Base-by-base conservation (phyloP, 2,888 invertebrate genomes). In the Papilio demoleus region DNA sequence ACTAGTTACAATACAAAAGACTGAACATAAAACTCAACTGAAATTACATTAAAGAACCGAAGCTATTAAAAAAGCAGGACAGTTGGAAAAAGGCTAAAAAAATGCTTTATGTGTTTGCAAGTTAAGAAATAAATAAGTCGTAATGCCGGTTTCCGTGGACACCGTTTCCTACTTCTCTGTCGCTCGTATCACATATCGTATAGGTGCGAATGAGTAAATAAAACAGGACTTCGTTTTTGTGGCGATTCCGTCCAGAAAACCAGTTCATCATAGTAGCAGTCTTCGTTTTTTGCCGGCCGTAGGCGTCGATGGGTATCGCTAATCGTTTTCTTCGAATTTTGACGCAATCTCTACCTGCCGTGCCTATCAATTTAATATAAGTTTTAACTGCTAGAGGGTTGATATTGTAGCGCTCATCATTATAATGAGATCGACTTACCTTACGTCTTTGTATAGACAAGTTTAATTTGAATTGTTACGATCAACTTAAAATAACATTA, bases 41-140 rank as follows among this genome's bases (percentile, higher is more conserved):
- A 64, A 64, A 38, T 14, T n/a, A 40, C 19, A 50, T 63, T 65
- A 56, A 53, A 17, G 17, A 80, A 80, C 79, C 79, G 77, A 81
- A 76, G 83, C 85, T 83, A 86, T 87, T 85, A 86, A 81, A 79
- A 75, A 80, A 64, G 19, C 50, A 38, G 42, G 61, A 64, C 27
- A 63, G 27, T 36, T 9, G 19, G 36, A 50, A 64, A 86, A 87
- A 87, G 87, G 87, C 83, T 81, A 85, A 87, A 87, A 88, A 87
- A 86, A 85, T 88, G 80, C 76, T 88, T 89, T 88, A 87, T 88
- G 84, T 85, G 82, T 77, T 78, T 78, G 82, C 87, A 88, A 90
- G 90, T 90, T 90, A 90, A 91, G 90, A 91, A 89, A 91, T 90
- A 90, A 88, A 90, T 89, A 88, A 87, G 81, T 81, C 79, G 84